phyloP scores from a whole-genome alignment of 2,888 invertebrate genomes.

The Dioctria linearis region DNA sequence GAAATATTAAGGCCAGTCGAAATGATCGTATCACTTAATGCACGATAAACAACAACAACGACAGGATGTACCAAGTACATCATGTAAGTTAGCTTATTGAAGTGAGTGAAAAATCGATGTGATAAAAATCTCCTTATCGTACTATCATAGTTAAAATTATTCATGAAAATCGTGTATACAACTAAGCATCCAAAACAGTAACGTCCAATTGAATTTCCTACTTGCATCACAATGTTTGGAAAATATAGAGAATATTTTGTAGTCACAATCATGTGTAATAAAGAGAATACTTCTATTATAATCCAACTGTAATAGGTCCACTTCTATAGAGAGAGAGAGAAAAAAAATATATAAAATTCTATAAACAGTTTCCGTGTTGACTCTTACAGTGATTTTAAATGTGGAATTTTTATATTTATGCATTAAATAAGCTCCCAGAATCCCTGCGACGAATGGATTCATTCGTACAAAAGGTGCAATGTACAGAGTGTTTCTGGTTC shows the following conservation, averaged over 20 bases:
- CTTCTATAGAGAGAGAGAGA: too few species aligned
- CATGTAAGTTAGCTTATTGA: slow-evolving; percentile 4
- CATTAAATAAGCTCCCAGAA: slow-evolving; percentile 1
- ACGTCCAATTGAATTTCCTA: background rate
- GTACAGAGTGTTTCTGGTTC: background rate
- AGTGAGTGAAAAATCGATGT: background rate
- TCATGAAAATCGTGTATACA: background rate
- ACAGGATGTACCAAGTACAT: slow-evolving; percentile 13
- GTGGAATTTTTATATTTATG: background rate
- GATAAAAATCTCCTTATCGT: background rate
- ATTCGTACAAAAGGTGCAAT: slow-evolving; percentile 13
- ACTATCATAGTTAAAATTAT: background rate
- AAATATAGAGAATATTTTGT: too few species aligned
- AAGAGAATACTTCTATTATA: too few species aligned
- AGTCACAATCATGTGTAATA: too few species aligned
- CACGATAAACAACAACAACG: background rate
- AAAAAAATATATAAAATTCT: too few species aligned
- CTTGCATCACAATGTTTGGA: background rate
- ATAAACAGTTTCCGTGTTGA: background rate
- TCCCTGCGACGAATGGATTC: slow-evolving; percentile 10
- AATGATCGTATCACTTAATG: background rate
- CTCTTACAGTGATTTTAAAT: slow-evolving; percentile 11
- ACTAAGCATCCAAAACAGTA: background rate
- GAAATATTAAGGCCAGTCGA: background rate
- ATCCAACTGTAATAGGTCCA: too few species aligned